Base-by-base conservation (phyloP, 1,140 invertebrate genomes). In the Pseudomyrmex concolor region DNA sequence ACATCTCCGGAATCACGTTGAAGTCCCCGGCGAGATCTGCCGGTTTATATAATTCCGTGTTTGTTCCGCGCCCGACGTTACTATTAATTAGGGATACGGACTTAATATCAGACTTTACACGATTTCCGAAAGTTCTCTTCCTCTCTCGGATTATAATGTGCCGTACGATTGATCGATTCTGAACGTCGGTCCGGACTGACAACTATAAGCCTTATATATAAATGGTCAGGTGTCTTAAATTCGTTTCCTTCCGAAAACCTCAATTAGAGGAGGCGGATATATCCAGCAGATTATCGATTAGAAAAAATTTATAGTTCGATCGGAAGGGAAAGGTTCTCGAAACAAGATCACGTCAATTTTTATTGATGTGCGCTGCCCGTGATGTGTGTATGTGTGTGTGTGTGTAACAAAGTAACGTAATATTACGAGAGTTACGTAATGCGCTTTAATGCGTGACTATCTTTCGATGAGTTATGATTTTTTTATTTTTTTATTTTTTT, bases 171-270 rank as follows among this genome's bases (percentile, higher is more conserved):
- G 72, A 74, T 74, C 72, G 72, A 63, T 64, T 63, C 59, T 64
- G 48, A 22, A 74, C 48, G 45, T 73, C 62, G 62, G 55, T 48
- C 5, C 45, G 48, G 19, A 74, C 72, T 74, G 72, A 74, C 72
- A 74, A 74, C 55, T 19, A 73, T 74, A 74, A 48, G 72, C 25
- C 72, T 63, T 34, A 34, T 34, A 34, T 34, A 64, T 63, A 74
- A 74, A 74, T 43, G 59, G 19, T 74, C 72, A 74, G 72, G 72
- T 74, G 72, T 74, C 43, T 64, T 74, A 63, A 63, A 74, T 17
- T 64, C 72, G 19, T 63, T 34, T 34, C 57, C 45, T 63, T 74
- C 10, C 72, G 43, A 63, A 63, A 74, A 74, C 72, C 72, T 45
- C 57, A 74, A 74, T 74, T 74, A 74, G 34, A 34, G 59, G 59